Evolutionary conservation across 2,888 invertebrate genomes (phyloP).

Genomic region (Drosophila ezoana): DNA sequence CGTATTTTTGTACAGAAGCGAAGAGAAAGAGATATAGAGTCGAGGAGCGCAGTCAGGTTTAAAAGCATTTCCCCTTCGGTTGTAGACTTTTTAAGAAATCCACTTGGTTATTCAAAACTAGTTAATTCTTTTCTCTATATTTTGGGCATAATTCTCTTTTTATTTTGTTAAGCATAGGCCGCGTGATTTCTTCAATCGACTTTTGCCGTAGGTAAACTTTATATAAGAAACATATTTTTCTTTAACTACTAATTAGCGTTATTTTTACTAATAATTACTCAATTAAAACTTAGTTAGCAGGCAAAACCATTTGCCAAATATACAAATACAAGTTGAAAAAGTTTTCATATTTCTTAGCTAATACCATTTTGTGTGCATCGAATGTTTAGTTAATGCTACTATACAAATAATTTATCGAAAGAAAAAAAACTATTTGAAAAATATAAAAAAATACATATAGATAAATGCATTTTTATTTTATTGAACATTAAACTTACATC

Average conservation of each 20-base stretch:
- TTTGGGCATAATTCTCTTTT: constrained; percentile 14
- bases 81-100: constrained; percentile 29
- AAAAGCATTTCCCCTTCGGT: constrained; percentile 47
- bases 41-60: constrained; percentile 27
- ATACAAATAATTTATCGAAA: constrained; percentile 41
- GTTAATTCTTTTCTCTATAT: constrained; percentile 4
- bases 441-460: constrained; percentile 9
- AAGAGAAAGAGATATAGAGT: neutral
- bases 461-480: constrained; percentile 11
- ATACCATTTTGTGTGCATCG: constrained; percentile 38
- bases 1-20: constrained; percentile 41
- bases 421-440: constrained; percentile 14
- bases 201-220: constrained; percentile 45
- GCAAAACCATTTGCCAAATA: constrained; percentile 10
- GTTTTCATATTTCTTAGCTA: constrained; percentile 35
- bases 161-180: constrained; percentile 26
- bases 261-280: constrained; percentile 24
- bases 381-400: constrained; percentile 32
- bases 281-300: constrained; percentile 21
- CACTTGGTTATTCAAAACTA: constrained; percentile 13
- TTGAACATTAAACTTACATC: neutral
- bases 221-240: constrained; percentile 28
- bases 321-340: constrained; percentile 5
- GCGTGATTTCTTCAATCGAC: constrained; percentile 42
- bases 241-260: constrained; percentile 18